phyloP scores from a whole-genome alignment of 2,797 vertebrate species.

The Enteromius unitaeniatus region DNA sequence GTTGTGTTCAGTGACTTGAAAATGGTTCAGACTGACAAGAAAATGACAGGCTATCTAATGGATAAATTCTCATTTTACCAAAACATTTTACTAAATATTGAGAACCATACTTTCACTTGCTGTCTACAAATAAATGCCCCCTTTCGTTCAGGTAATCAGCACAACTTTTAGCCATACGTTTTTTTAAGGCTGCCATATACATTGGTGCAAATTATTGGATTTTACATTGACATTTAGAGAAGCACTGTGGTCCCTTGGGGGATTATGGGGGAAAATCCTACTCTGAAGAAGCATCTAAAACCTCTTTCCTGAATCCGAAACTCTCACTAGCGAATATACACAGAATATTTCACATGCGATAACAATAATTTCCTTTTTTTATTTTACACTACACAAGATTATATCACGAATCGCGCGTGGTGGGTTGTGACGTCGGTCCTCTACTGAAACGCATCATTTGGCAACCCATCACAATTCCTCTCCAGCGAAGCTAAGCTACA shows the following conservation, averaged over 20 bases:
- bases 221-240: neutral
- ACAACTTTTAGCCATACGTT: no score
- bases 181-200: neutral
- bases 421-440: conserved; percentile 26
- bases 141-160: neutral
- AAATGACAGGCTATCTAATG: neutral
- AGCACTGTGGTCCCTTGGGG: neutral
- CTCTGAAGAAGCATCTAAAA: neutral
- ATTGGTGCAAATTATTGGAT: neutral
- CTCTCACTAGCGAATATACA: neutral
- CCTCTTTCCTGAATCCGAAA: neutral
- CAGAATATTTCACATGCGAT: neutral
- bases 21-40: neutral
- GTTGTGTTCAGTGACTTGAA: neutral
- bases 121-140: neutral
- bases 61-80: neutral
- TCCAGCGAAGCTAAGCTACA: conserved; percentile 37
- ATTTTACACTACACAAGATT: neutral
- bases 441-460: conserved; percentile 39
- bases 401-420: neutral
- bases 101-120: neutral
- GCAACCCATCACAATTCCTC: conserved; percentile 46
- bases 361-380: no score
- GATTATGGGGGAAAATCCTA: conserved; percentile 6
- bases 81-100: neutral